Evolutionary conservation across 37 sponge, comb jelly and placozoan genomes (phyloP).

Genomic region (Amphimedon queenslandica): DNA sequence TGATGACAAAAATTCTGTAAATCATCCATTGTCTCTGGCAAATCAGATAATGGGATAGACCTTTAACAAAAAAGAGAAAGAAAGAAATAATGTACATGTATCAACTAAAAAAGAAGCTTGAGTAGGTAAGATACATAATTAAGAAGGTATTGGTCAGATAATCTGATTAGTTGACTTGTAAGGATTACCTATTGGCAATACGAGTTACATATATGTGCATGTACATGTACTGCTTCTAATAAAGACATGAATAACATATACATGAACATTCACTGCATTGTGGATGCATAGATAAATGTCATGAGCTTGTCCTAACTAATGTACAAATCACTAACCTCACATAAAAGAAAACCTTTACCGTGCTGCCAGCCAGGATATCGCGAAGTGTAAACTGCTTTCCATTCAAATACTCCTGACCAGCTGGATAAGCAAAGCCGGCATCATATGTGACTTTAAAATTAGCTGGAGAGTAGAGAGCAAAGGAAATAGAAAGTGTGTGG

Average conservation of each 20-base stretch:
- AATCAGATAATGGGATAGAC: conserved; percentile 46
- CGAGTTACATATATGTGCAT: too few relatives aligned
- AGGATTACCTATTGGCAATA: too few relatives aligned
- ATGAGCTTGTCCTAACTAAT: background rate
- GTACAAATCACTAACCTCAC: conserved; percentile 53
- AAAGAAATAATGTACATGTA: too few relatives aligned
- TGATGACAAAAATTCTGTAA: conserved; percentile 37
- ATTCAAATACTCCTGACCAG: background rate
- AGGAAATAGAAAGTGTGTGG: background rate
- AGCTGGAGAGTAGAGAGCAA: conserved; percentile 19
- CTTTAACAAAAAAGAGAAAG: conserved; percentile 16
- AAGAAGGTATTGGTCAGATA: too few relatives aligned
- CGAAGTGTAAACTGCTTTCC: conserved; percentile 14
- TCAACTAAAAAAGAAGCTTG: background rate
- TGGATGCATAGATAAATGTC: background rate
- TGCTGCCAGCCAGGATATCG: conserved; percentile 29
- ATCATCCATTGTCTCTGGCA: conserved; percentile 41
- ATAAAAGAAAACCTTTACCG: conserved; percentile 25
- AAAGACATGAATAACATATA: conserved; percentile 1
- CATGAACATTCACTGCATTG: background rate
- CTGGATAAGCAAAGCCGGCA: conserved; percentile 51
- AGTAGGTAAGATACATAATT: too few relatives aligned
- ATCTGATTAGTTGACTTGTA: too few relatives aligned
- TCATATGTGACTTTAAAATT: conserved; percentile 43
- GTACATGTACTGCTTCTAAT: too few relatives aligned